Evolutionary conservation across 2,888 invertebrate species (phyloP), one percentile per base, ranked within the genome.

Genomic region (Electrophaes corylata): DNA sequence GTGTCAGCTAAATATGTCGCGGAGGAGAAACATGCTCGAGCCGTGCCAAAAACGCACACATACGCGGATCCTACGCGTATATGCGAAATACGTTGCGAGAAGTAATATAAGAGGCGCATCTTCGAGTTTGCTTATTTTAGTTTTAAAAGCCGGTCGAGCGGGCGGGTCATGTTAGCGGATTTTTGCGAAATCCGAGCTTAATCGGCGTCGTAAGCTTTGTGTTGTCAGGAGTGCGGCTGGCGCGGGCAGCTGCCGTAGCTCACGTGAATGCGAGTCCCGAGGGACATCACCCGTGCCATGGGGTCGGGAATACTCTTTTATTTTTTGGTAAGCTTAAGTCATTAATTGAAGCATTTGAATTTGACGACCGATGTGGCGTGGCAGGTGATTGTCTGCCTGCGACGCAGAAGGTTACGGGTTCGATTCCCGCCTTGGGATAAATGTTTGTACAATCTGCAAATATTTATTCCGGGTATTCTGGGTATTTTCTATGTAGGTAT

Each of bases 61-160:
- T 66, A 62, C 69, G 61, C 61, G 19, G 69, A 58, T 64, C 52
- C 62, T 74, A 78, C 72, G 74, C 75, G 67, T 81, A 86, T 86
- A 88, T 84, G 88, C 86, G 85, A 88, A 91, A 91, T 86, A 88
- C 82, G 84, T 89, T 90, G 88, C 87, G 88, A 89, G 90, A 90
- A 86, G 81, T 91, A 84, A 90, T 91, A 91, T 91, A 91, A 91
- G 91, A 90, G 83, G 86, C 88, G 85, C 91, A 91, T 91, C 91
- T 90, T 90, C 76, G 84, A 83, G 79, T 91, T 90, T 90, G 89
- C 88, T 91, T 90, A 91, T 82, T 86, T 91, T 87, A 91, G 90
- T 91, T 83, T 83, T 80, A 83, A 84, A 88, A 87, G 86, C 79
- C 84, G 85, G 76, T 80, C 86, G 88, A 75, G 83, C 73, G 87